phyloP scores from a whole-genome alignment of 2,797 vertebrate genomes.

The Pangasius sanitwongsei region DNA sequence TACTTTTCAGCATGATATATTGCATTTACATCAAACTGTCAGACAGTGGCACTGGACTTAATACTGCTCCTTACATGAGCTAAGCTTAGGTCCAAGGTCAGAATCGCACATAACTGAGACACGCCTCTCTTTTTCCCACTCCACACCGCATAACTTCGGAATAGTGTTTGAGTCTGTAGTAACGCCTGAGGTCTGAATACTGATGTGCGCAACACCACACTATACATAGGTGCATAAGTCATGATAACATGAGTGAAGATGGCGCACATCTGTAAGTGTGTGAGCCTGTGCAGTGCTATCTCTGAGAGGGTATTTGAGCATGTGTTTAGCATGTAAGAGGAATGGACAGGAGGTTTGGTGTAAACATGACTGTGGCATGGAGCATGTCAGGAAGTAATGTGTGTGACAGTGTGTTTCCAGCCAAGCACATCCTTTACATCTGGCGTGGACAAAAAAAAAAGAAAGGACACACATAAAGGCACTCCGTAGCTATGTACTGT shows the following conservation, averaged over 20 bases:
- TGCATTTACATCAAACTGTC: not conserved
- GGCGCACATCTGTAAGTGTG: constrained; percentile 8
- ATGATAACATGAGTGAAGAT: not conserved
- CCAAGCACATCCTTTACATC: constrained; percentile 70
- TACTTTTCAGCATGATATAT: not conserved
- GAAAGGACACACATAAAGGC: not conserved
- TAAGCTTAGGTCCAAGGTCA: not conserved
- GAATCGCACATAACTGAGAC: not conserved
- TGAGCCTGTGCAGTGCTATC: constrained; percentile 39
- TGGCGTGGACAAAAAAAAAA: constrained; percentile 46
- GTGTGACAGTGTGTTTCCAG: constrained; percentile 73
- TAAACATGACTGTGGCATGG: constrained; percentile 71
- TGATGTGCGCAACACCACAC: not conserved
- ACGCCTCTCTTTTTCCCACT: no score
- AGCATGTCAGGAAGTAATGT: constrained; percentile 73
- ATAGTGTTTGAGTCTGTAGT: not conserved
- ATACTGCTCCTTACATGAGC: not conserved
- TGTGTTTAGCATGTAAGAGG: constrained; percentile 37
- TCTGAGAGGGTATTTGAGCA: not conserved
- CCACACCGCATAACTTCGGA: not conserved
- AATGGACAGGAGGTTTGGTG: constrained; percentile 59
- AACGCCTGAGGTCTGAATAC: not conserved
- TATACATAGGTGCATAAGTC: not conserved
- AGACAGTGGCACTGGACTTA: not conserved
- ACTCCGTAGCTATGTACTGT: not conserved